These are phyloP conservation scores for Pangasius krempfi DNA, from an alignment of 2,797 vertebrate species.

Conservation along the genomic window DNA sequence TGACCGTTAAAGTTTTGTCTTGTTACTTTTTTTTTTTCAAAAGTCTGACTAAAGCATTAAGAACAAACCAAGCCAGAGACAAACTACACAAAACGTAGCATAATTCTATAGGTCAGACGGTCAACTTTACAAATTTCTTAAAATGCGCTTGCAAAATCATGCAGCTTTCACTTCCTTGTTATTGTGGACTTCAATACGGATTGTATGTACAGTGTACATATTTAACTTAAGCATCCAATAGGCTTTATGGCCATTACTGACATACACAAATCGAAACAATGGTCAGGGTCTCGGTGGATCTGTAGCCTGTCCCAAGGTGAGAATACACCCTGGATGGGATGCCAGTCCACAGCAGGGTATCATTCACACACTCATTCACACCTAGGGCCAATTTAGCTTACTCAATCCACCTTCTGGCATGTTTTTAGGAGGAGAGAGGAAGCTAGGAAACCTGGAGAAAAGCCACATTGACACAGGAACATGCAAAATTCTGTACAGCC, in stretches of 20 bases:
- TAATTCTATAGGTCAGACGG: not conserved
- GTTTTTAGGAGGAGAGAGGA: not conserved
- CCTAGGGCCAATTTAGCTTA: not conserved
- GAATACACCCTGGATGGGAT: not conserved
- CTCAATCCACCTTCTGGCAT: not conserved
- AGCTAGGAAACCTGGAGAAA: not conserved
- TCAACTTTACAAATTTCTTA: slow-evolving; percentile 1
- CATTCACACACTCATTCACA: not conserved
- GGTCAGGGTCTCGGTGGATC: not conserved
- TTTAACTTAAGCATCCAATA: not conserved
- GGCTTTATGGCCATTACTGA: not conserved
- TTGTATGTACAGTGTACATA: not conserved
- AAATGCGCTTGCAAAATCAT: not conserved
- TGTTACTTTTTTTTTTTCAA: not conserved
- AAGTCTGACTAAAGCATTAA: not conserved
- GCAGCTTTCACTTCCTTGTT: not conserved
- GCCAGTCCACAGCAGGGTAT: not conserved
- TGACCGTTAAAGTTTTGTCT: not conserved
- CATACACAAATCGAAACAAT: not conserved
- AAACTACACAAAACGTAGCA: not conserved
- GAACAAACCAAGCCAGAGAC: not conserved
- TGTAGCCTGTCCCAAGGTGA: not conserved
- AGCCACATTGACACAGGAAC: not conserved
- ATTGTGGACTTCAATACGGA: not conserved
- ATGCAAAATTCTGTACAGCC: not conserved